These are phyloP conservation scores for Cervus canadensis DNA, from an alignment of 2,113 vertebrate genomes.

Conservation along the genomic window DNA sequence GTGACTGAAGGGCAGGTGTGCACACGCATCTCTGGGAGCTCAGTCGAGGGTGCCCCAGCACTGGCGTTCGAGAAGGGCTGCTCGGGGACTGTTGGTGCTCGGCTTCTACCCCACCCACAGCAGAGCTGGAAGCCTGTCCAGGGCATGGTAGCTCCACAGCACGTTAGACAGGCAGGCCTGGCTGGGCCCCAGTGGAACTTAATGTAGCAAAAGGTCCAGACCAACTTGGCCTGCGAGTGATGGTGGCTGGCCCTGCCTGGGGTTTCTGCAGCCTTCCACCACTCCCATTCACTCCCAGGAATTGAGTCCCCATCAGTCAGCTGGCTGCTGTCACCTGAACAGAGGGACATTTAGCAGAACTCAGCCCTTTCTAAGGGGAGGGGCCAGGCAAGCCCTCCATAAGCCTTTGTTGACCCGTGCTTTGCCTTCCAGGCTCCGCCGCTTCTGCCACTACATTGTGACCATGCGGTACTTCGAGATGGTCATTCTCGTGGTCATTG, in stretches of 20 bases:
- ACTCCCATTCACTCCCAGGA: not conserved
- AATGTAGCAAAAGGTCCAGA: rapidly evolving
- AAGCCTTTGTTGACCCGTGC: not conserved
- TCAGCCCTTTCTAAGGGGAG: not conserved
- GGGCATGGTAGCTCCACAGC: too few species aligned
- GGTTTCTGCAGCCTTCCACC: not conserved
- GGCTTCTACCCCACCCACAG: rapidly evolving
- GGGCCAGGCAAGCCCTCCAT: rapidly evolving
- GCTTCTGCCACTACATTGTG: constrained; percentile 94
- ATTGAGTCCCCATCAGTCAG: not conserved
- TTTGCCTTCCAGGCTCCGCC: constrained; percentile 85
- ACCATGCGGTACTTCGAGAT: constrained; percentile 97
- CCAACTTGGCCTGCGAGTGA: not conserved
- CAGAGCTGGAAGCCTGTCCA: not conserved
- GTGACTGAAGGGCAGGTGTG: not conserved
- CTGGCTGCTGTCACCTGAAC: not conserved
- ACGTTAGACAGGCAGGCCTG: rapidly evolving
- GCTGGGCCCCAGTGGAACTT: not conserved
- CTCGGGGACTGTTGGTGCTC: rapidly evolving
- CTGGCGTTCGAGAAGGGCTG: not conserved
- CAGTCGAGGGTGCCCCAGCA: rapidly evolving
- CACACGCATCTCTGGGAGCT: not conserved
- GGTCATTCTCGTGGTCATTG: constrained; percentile 96
- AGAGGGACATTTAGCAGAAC: not conserved
- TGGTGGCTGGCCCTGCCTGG: too few species aligned